These are phyloP conservation scores for Buteo buteo DNA, from an alignment of 2,113 vertebrate genomes.

Conservation along the genomic window DNA sequence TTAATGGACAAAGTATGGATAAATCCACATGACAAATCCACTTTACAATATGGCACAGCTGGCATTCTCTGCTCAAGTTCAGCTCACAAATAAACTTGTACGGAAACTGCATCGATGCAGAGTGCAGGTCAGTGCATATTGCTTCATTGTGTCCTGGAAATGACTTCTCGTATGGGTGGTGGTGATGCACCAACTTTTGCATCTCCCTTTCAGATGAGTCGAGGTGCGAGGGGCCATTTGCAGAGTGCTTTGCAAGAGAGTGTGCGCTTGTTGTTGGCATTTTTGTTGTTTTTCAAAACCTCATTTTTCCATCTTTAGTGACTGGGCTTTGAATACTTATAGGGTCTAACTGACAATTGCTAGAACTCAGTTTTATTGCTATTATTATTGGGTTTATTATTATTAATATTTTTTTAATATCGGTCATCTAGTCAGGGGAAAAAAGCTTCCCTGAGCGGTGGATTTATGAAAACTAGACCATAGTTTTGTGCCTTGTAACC, in stretches of 20 bases:
- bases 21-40: conserved; percentile 64
- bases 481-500: background rate
- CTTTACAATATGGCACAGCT: conserved; percentile 34
- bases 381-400: background rate
- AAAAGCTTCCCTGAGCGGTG: background rate
- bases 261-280: background rate
- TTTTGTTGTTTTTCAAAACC: background rate
- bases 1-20: conserved; percentile 69
- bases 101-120: background rate
- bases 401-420: background rate
- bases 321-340: background rate
- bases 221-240: background rate
- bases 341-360: background rate
- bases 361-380: background rate
- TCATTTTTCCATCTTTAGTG: background rate
- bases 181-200: background rate
- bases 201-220: background rate
- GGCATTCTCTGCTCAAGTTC: conserved; percentile 23
- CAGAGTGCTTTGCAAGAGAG: background rate
- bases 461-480: background rate
- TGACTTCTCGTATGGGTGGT: background rate
- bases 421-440: background rate
- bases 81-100: conserved; percentile 8
- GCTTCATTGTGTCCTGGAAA: conserved; percentile 38
- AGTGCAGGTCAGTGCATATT: background rate